A percentile compares a stretch with the other conserved stretches of the same genome.
These are phyloP conservation scores for Masnerella sp. DNA, from an alignment of 2,888 invertebrate genomes.

Conservation along the genomic window DNA sequence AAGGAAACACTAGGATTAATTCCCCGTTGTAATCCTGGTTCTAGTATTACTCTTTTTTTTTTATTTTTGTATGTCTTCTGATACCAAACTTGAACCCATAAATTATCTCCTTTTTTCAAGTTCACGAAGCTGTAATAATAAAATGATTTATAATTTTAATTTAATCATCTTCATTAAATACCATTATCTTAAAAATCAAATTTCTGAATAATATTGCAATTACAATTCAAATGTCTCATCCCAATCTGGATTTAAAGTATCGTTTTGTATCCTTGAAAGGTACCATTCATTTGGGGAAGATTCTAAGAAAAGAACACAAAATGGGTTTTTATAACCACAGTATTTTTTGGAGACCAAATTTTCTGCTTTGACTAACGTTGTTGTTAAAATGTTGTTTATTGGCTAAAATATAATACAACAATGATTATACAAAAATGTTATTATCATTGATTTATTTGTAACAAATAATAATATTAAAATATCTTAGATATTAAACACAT, in stretches of 20 bases:
- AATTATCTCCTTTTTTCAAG: neutral
- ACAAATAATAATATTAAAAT: no score
- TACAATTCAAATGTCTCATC: conserved; percentile 24
- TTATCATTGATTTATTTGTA: no score
- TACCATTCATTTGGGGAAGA: conserved; percentile 11
- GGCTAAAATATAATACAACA: no score
- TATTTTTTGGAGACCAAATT: no score
- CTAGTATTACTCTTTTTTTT: neutral
- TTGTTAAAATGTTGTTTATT: no score
- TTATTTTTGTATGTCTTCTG: conserved; percentile 4
- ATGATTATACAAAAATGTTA: no score
- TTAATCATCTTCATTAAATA: neutral
- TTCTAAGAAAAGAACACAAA: conserved; percentile 22
- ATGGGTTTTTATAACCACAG: no score
- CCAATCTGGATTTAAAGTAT: conserved; percentile 21
- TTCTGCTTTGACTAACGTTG: no score
- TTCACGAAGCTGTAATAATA: conserved; percentile 8
- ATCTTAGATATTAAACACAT: no score
- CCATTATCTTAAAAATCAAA: neutral
- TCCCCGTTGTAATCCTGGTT: neutral
- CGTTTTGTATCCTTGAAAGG: neutral
- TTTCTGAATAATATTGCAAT: neutral
- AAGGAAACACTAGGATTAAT: neutral
- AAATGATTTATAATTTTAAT: neutral
- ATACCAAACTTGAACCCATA: conserved; percentile 33